Conservation (phyloP, 64 coral and sea anemone genomes). For the Montipora foliosa region DNA sequence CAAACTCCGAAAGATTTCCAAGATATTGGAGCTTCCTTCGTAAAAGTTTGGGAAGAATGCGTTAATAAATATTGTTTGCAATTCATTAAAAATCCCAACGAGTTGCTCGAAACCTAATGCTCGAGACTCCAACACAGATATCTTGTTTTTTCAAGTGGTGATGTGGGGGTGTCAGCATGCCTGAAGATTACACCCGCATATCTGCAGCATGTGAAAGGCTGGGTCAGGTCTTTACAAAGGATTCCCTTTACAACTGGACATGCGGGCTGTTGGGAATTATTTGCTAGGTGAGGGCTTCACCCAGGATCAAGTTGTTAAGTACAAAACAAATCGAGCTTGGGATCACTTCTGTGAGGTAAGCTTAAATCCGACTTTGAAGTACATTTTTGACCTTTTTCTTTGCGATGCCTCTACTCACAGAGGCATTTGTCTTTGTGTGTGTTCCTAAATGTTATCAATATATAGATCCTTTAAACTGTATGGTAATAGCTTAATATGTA, state of each 20-base stretch:
- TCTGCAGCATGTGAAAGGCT: conserved; percentile 43
- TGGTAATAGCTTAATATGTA: conserved; percentile 30
- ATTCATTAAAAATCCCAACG: conserved; percentile 49
- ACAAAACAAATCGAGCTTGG: conserved; percentile 65
- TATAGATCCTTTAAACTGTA: background rate
- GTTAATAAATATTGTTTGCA: conserved; percentile 68
- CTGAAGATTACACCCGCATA: conserved; percentile 53
- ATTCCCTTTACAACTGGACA: conserved; percentile 54
- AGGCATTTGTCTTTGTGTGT: conserved; percentile 31
- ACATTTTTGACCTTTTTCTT: conserved; percentile 31
- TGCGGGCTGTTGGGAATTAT: conserved; percentile 64
- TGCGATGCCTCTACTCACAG: conserved; percentile 23
- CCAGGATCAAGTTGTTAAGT: conserved; percentile 66
- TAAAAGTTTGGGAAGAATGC: conserved; percentile 46
- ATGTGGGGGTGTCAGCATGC: background rate
- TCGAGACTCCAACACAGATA: conserved; percentile 10
- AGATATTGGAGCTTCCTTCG: conserved; percentile 31
- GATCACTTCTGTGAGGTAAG: conserved; percentile 56
- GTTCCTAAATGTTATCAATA: conserved; percentile 18
- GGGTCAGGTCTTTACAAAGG: conserved; percentile 40
- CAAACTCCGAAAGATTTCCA: conserved; percentile 35
- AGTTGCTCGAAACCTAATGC: conserved; percentile 43
- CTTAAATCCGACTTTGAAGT: conserved; percentile 24
- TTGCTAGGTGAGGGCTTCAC: conserved; percentile 61
- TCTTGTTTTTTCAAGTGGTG: conserved; percentile 16